Evolutionary conservation across 2,113 vertebrate genomes (phyloP).

Genomic region (Falco punctatus): DNA sequence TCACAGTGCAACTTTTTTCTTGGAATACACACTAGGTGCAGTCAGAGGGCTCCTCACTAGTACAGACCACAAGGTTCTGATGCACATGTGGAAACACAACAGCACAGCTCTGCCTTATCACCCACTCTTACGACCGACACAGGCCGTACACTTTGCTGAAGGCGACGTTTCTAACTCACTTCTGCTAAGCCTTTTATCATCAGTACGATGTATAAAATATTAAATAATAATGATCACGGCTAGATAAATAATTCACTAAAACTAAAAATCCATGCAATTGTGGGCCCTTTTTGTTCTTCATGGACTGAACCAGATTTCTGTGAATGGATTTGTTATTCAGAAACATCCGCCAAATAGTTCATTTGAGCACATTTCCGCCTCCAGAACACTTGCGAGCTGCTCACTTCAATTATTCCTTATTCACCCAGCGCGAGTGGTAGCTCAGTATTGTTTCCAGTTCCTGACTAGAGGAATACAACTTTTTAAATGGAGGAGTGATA

Average conservation of each 20-base stretch:
- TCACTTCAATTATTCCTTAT: constrained; percentile 64
- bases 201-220: not conserved
- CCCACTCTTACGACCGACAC: not conserved
- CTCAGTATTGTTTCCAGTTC: constrained; percentile 28
- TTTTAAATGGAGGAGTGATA: constrained; percentile 20
- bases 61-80: not conserved
- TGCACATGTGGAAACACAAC: not conserved
- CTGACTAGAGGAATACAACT: constrained; percentile 28
- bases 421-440: not conserved
- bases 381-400: constrained; percentile 53
- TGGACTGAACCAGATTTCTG: constrained; percentile 15
- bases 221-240: not conserved
- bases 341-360: constrained; percentile 39
- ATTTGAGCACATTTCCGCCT: constrained; percentile 42
- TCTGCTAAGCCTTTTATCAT: not conserved
- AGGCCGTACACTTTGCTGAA: not conserved
- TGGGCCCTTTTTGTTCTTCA: not conserved
- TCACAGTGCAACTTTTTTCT: not conserved
- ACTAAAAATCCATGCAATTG: not conserved
- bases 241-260: not conserved
- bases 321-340: constrained; percentile 63
- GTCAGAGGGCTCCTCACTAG: not conserved
- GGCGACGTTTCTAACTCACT: not conserved
- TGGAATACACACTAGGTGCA: not conserved
- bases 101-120: not conserved